Percentiles rank a stretch among this genome's conserved stretches.
phyloP scores from a whole-genome alignment of 2,888 invertebrate genomes.

The Amaurobius ferox region DNA sequence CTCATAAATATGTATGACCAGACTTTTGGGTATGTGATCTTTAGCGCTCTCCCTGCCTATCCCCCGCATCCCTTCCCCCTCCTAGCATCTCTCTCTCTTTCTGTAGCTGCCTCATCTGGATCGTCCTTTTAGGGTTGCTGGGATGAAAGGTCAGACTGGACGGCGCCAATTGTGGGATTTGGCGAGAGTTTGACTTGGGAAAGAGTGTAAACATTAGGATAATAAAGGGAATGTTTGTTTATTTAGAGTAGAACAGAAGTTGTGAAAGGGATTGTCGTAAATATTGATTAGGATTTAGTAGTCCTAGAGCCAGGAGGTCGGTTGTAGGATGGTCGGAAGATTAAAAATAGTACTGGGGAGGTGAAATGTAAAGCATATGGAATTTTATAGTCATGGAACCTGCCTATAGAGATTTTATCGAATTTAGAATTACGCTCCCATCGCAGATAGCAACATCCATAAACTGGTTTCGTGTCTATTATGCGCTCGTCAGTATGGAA shows the following conservation, averaged over 20 bases:
- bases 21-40: constrained; percentile 72
- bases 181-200: constrained; percentile 17
- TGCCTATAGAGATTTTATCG: too few relatives aligned
- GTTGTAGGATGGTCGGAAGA: too few relatives aligned
- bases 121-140: constrained; percentile 66
- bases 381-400: too few relatives aligned
- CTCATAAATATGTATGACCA: constrained; percentile 71
- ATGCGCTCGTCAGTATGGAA: too few relatives aligned
- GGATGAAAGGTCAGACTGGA: constrained; percentile 48
- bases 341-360: too few relatives aligned
- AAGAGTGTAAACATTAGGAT: not conserved
- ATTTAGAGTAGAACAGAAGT: constrained; percentile 5
- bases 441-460: too few relatives aligned
- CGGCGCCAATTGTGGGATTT: constrained; percentile 46
- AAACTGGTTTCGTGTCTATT: too few relatives aligned
- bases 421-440: too few relatives aligned
- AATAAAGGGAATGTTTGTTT: not conserved
- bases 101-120: constrained; percentile 68
- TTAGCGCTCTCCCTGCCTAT: constrained; percentile 36
- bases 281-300: constrained; percentile 4
- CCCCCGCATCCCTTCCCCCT: not conserved
- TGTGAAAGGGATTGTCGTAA: not conserved
- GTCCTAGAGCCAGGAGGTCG: too few relatives aligned
- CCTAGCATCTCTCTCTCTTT: constrained; percentile 22
- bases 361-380: too few relatives aligned